A percentile compares a stretch with the other conserved stretches of the same genome.
Conservation (phyloP, 92 coral and sea anemone genomes). For the Zoanthus gigantus region DNA sequence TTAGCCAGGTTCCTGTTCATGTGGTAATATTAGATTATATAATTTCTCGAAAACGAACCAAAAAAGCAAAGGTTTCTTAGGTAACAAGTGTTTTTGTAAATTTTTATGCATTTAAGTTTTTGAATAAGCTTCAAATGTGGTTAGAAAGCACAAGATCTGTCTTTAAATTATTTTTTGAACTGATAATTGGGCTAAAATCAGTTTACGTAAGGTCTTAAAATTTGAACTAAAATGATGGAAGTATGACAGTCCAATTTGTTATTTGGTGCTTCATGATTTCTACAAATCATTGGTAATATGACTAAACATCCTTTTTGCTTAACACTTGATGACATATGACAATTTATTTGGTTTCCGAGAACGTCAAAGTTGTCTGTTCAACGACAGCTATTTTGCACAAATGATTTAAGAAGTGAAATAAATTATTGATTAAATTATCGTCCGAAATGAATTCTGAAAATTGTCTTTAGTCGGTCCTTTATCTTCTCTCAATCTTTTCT, state of each 20-base stretch:
- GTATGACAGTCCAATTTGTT: constrained; percentile 9
- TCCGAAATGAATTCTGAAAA: background rate
- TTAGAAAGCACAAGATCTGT: background rate
- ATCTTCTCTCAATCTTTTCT: background rate
- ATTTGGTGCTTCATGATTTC: background rate
- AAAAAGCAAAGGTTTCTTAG: background rate
- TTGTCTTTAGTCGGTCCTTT: background rate
- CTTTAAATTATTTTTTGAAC: constrained; percentile 1
- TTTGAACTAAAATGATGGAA: background rate
- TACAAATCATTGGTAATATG: constrained; percentile 11
- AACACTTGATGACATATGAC: background rate
- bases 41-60: background rate
- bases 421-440: background rate
- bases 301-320: constrained; percentile 29
- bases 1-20: constrained; percentile 5
- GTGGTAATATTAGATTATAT: background rate
- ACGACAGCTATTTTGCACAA: background rate
- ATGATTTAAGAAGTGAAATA: background rate
- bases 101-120: background rate
- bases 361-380: background rate
- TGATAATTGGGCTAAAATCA: background rate
- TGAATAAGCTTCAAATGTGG: background rate
- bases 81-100: background rate
- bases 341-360: background rate
- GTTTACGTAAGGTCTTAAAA: background rate